A percentile compares a stretch with the other conserved stretches of the same genome.
Conservation (phyloP, 2,797 vertebrate species). For the Hemitrygon akajei region DNA sequence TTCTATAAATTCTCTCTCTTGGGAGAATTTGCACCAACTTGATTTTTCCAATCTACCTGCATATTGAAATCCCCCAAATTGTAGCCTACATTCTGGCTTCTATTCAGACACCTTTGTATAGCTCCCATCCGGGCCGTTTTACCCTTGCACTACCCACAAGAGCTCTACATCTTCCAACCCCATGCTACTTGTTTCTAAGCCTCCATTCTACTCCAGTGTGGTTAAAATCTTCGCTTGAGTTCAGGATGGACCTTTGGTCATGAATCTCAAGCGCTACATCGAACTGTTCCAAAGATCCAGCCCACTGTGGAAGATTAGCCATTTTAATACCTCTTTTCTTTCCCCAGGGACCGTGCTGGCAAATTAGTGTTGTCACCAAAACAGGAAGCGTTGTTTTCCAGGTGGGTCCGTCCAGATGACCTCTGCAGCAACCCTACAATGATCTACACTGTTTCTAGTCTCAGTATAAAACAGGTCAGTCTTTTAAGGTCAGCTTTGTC, state of each 20-base stretch:
- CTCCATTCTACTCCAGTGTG: background rate
- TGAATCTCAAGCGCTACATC: background rate
- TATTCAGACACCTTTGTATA: too few species aligned
- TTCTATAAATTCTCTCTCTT: too few species aligned
- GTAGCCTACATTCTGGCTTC: too few species aligned
- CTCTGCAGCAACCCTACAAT: constrained; percentile 88
- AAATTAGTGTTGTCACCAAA: constrained; percentile 91
- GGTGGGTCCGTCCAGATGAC: constrained; percentile 92
- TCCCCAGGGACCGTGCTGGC: constrained; percentile 76
- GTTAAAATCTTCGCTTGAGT: background rate
- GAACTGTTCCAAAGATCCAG: background rate
- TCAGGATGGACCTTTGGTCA: background rate
- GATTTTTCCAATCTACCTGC: too few species aligned
- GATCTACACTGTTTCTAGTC: constrained; percentile 97
- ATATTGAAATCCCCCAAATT: too few species aligned
- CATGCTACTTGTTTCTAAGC: too few species aligned
- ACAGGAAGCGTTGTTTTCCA: constrained; percentile 88
- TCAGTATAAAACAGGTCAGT: constrained; percentile 96
- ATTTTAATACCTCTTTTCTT: background rate
- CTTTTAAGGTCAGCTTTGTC: background rate
- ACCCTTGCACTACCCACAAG: too few species aligned
- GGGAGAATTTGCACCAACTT: too few species aligned
- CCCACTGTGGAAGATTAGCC: background rate
- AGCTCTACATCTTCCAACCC: too few species aligned
- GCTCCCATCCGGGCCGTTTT: too few species aligned